phyloP scores from a whole-genome alignment of 2,113 vertebrate genomes.

The Choloepus hoffmanni region DNA sequence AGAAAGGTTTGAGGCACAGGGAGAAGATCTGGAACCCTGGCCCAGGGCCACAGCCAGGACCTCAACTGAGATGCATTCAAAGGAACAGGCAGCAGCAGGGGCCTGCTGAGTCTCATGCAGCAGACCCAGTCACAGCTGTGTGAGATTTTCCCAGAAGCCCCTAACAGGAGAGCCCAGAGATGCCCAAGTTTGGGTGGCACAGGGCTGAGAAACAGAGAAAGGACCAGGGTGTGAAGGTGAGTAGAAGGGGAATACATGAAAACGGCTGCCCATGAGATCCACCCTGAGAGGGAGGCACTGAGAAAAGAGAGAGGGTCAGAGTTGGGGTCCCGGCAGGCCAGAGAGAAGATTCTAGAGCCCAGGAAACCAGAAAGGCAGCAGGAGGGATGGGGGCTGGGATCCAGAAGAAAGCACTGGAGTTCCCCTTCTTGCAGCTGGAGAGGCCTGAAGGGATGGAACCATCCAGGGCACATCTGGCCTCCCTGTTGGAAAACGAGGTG shows the following conservation, averaged over 20 bases:
- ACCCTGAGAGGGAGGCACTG: not conserved
- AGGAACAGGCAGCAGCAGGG: too few species aligned
- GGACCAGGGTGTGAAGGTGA: not conserved
- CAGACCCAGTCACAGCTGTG: not conserved
- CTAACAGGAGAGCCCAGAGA: not conserved
- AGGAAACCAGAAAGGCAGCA: not conserved
- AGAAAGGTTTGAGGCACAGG: not conserved
- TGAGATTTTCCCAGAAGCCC: not conserved
- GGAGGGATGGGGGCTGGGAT: not conserved
- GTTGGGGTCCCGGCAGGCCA: not conserved
- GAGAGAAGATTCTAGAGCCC: not conserved
- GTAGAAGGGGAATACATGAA: not conserved
- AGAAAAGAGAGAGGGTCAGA: not conserved
- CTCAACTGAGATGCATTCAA: not conserved
- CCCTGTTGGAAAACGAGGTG: not conserved
- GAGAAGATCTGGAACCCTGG: not conserved
- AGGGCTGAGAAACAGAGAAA: not conserved
- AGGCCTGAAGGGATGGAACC: not conserved
- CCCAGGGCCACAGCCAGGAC: not conserved
- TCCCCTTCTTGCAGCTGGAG: not conserved
- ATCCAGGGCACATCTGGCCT: not conserved
- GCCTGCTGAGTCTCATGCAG: not conserved
- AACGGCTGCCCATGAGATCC: not conserved
- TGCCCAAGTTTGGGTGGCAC: not conserved
- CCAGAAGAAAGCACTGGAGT: not conserved